Base-by-base conservation (phyloP, 2,888 invertebrate species). In the Formica aserva region DNA sequence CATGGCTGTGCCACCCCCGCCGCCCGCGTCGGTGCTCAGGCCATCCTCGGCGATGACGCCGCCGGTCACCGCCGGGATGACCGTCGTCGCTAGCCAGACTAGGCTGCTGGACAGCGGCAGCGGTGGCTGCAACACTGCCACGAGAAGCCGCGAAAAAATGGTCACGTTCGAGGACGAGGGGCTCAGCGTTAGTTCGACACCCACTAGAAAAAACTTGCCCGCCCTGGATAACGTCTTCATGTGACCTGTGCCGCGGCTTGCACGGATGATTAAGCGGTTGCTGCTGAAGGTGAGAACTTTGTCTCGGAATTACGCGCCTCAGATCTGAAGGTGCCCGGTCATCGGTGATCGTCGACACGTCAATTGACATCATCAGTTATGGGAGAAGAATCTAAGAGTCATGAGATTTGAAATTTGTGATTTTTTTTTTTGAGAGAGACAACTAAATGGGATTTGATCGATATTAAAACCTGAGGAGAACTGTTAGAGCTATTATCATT, bases 101-200 rank as follows among this genome's bases (percentile, higher is more conserved):
- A 83, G 91, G 0, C 69, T 91, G 22, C 80, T 89, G 22, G 92
- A 92, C 75, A 82, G 84, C 32, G 35, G 84, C 3, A 32, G 82
- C n/a, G 41, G 83, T 1, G 77, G 72, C 29, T 67, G 75, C n/a
- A 80, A 74, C 13, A 86, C 86, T 1, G 89, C 91, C 35, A 92
- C 92, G 2, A 96, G 96, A 87, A 96, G 96, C 83, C 95, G 97
- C 72, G 97, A 97, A 94, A 97, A 97, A 94, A 97, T 97, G 96
- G 97, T 97, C 57, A 97, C 97, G 5, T 97, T 97, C 92, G 97
- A 97, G 93, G 97, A 97, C 93, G 97, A 97, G 92, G 95, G 95
- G 88, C 72, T 92, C 38, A 86, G 89, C 63, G 86, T 90, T 55
- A 90, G 89, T 15, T 90, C 91, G 13, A 91, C 89, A 32, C 92